Evolutionary conservation across 2,888 invertebrate genomes (phyloP), one percentile per base, ranked within the genome.

Genomic region (Pterobdella sp.): DNA sequence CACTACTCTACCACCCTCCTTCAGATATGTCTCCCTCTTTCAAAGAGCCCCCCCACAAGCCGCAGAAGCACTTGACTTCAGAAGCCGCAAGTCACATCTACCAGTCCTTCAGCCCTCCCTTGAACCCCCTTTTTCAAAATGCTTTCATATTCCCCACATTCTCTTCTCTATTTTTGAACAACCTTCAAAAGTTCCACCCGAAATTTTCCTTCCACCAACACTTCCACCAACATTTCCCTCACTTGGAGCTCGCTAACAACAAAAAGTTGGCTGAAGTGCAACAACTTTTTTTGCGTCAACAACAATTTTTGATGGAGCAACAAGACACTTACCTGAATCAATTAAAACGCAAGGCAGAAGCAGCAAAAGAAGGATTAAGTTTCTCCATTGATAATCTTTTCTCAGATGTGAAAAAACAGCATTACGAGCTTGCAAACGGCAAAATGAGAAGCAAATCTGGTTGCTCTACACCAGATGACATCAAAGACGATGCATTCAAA

Each of bases 301-400:
- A 56, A 56, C 60, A 56, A n/a, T 26, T 14, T 3, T 26, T 26
- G 4, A 4, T 14, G n/a, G n/a, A 18, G n/a, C 60, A 56, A 56
- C 60, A 56, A 56, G 3, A 56, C 4, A n/a, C n/a, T n/a, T n/a
- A n/a, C n/a, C n/a, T n/a, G n/a, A n/a, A n/a, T n/a, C n/a, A n/a
- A 7, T 26, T 22, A 22, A 56, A 56, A 22, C 60, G 60, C n/a
- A 56, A 56, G 42, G 68, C 14, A 26, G 36, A 71, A 4, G 10
- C 34, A 49, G n/a, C 1, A 26, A 64, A 36, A 1, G 26, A 22
- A 4, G 10, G 60, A 3, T 26, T 56, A 3, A 56, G 60, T 26
- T 56, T 56, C n/a, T 56, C 60, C 14, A 56, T 56, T 22, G 60
- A 56, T 26, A 56, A 56, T 22, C 60, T 56, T 26, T 56, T 56